Conservation (phyloP, 2,113 vertebrate species). For the Grammatotria lemairii region DNA sequence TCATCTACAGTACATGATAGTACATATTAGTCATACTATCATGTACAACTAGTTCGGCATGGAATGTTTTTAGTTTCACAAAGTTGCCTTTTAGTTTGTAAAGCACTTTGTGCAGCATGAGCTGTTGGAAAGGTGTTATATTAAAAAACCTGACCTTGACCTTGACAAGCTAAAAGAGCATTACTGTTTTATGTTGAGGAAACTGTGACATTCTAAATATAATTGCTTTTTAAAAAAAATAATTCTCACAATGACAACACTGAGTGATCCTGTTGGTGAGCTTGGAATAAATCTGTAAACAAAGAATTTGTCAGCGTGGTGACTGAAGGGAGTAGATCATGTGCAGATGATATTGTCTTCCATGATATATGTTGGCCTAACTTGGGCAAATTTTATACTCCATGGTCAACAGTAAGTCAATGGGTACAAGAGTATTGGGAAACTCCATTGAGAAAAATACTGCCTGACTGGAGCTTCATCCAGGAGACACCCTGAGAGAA, state of each 20-base stretch:
- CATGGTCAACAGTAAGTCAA: background rate
- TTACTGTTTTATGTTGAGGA: background rate
- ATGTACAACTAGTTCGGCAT: background rate
- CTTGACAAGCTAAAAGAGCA: background rate
- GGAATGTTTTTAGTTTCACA: background rate
- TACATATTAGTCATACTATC: background rate
- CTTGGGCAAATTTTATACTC: background rate
- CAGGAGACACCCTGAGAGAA: background rate
- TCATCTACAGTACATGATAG: background rate
- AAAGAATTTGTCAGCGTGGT: background rate
- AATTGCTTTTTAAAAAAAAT: background rate
- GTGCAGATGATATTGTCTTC: background rate
- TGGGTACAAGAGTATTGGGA: background rate
- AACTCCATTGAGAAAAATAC: background rate
- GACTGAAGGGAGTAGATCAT: background rate
- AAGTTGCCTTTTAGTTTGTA: background rate
- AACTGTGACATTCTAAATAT: background rate
- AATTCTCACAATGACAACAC: background rate
- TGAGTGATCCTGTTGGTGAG: background rate
- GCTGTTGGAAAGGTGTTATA: background rate
- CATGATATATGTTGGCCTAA: background rate
- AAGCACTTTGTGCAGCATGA: background rate
- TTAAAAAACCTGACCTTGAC: background rate
- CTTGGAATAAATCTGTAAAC: background rate
- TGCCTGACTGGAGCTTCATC: background rate